Percentiles rank a stretch among this genome's conserved stretches.
These are phyloP conservation scores for Phengaris alcon DNA, from an alignment of 2,888 invertebrate genomes.

Conservation along the genomic window DNA sequence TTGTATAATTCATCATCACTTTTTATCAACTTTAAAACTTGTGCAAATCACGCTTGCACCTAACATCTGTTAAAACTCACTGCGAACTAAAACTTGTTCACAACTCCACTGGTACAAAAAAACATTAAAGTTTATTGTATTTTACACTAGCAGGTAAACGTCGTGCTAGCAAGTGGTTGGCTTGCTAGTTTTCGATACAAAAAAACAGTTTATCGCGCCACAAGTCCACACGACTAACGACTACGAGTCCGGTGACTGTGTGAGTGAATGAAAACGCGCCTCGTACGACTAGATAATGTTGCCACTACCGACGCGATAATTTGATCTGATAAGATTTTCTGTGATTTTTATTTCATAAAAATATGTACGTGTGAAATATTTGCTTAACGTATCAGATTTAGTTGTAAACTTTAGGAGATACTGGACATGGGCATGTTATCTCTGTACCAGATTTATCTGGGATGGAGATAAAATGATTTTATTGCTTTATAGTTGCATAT, in stretches of 20 bases:
- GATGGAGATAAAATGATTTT: background rate
- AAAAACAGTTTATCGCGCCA: slow-evolving; percentile 52
- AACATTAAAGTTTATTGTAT: slow-evolving; percentile 44
- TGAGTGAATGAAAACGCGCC: slow-evolving; percentile 67
- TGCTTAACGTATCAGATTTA: background rate
- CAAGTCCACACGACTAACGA: slow-evolving; percentile 55
- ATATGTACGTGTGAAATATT: background rate
- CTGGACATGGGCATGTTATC: background rate
- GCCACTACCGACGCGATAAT: slow-evolving; percentile 30
- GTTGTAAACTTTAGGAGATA: background rate
- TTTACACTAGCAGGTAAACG: slow-evolving; percentile 59
- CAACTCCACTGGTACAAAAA: slow-evolving; percentile 33
- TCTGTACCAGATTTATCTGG: background rate
- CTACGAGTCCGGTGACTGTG: slow-evolving; percentile 56
- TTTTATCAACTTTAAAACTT: slow-evolving; percentile 58
- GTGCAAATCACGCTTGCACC: slow-evolving; percentile 62
- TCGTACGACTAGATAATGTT: slow-evolving; percentile 42
- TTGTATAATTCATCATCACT: slow-evolving; percentile 68
- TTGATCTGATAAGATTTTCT: slow-evolving; percentile 30
- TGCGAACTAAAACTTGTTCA: slow-evolving; percentile 43
- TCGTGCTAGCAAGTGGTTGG: slow-evolving; percentile 56
- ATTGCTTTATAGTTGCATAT: background rate
- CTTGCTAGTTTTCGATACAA: slow-evolving; percentile 47
- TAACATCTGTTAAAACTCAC: slow-evolving; percentile 59
- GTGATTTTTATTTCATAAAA: background rate